Base-by-base conservation (phyloP, 1,140 invertebrate species). In the Arctopsyche grandis region DNA sequence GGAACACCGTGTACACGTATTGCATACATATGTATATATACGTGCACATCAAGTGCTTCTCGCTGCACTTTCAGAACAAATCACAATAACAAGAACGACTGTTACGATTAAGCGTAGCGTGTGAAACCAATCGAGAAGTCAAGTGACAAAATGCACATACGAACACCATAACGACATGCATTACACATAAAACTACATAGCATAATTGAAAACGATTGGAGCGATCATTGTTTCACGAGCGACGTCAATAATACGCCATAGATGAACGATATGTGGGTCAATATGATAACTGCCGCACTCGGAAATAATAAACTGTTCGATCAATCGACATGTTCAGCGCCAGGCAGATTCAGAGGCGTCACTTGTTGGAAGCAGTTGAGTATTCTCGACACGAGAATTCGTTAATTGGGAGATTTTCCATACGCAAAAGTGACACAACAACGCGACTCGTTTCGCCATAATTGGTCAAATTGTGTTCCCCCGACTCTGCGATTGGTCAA, bases 391-490 rank as follows among this genome's bases (percentile, higher is more conserved):
- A 52, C 10, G 16, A 52, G 48, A 52, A 52, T 52, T 52, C 10
- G 48, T 52, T 52, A 52, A 52, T 52, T 52, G 48, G n/a, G 58
- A 60, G 19, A 60, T 60, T 66, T 66, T 66, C 63, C 21, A 24
- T 24, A n/a, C 22, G n/a, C 58, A 21, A 52, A 52, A 52, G 48
- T 60, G 58, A 60, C 58, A 60, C 21, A 5, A 19, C 9, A n/a
- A 66, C 21, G 63, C 63, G 24, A 66, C 63, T 66, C 63, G 21
- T 52, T 52, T 52, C n/a, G 16, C 58, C 63, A 66, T 66, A 66
- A 66, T 66, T 66, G 63, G 63, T 22, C 63, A 66, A 66, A 66
- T 66, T 66, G 63, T 26, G 24, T 10, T 5, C 1, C 63, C 9
- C 21, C 9, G 56, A 19, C 56, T 60, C 63, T 66, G 24, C 63